A percentile compares a stretch with the other conserved stretches of the same genome.
phyloP scores from a whole-genome alignment of 2,888 invertebrate species.

The Phengaris arion region DNA sequence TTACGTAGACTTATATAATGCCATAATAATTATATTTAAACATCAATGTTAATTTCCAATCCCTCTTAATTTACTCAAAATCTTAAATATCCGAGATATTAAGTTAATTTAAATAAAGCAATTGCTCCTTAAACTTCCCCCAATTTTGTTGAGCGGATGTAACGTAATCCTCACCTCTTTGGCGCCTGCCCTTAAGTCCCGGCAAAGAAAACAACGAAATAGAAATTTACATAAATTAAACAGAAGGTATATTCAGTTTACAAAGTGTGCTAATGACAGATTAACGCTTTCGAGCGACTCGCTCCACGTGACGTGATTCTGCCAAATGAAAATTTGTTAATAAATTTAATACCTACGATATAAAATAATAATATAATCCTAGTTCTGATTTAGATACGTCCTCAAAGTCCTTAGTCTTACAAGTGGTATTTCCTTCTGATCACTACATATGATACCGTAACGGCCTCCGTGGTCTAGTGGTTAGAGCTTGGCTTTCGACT shows the following conservation, averaged over 20 bases:
- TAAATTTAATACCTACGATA: no score
- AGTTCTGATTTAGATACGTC: no score
- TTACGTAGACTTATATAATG: no score
- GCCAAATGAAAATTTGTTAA: slow-evolving; percentile 31
- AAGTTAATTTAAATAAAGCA: slow-evolving; percentile 31
- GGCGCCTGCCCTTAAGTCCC: slow-evolving; percentile 50
- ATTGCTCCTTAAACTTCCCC: slow-evolving; percentile 38
- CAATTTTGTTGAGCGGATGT: slow-evolving; percentile 42
- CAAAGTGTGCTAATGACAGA: slow-evolving; percentile 61
- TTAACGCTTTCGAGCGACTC: slow-evolving; percentile 53
- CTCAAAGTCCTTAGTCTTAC: no score
- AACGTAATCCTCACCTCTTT: slow-evolving; percentile 44
- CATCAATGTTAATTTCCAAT: slow-evolving; percentile 12
- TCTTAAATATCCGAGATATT: slow-evolving; percentile 31
- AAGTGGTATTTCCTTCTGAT: no score
- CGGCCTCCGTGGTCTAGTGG: no score
- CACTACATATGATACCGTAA: no score
- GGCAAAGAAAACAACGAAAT: slow-evolving; percentile 69
- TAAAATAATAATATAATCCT: no score
- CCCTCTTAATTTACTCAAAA: slow-evolving; percentile 31
- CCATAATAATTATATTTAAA: neutral
- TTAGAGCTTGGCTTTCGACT: no score
- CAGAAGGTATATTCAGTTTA: slow-evolving; percentile 59
- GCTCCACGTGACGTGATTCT: slow-evolving; percentile 49
- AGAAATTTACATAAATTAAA: slow-evolving; percentile 73